These are phyloP conservation scores for Noctua janthe DNA, from an alignment of 2,888 invertebrate genomes.

Conservation along the genomic window DNA sequence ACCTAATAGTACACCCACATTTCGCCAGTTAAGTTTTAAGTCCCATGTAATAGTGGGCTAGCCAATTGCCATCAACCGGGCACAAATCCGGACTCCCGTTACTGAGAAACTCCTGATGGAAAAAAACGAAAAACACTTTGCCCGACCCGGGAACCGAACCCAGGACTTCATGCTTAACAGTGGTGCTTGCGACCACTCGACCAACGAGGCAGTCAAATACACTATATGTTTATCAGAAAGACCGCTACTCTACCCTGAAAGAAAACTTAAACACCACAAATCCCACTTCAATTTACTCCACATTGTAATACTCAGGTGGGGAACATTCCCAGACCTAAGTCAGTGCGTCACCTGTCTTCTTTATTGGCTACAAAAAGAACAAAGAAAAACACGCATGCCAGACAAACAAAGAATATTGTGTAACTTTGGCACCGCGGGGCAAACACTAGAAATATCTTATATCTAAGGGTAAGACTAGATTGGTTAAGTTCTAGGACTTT, in stretches of 20 bases:
- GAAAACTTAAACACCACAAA: not conserved
- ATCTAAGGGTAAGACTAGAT: slow-evolving; percentile 35
- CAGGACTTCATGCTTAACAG: too few species aligned
- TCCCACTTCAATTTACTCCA: not conserved
- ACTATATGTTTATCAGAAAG: not conserved
- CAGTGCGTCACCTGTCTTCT: slow-evolving; percentile 27
- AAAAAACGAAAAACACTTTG: too few species aligned
- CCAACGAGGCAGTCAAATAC: too few species aligned
- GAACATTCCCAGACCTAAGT: slow-evolving; percentile 16
- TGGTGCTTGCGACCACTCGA: too few species aligned
- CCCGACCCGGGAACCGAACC: too few species aligned
- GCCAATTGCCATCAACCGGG: too few species aligned
- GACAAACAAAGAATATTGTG: slow-evolving; percentile 62
- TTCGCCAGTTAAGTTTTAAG: too few species aligned
- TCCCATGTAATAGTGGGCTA: too few species aligned
- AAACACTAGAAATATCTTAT: slow-evolving; percentile 39
- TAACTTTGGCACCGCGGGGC: slow-evolving; percentile 46
- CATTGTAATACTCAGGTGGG: not conserved
- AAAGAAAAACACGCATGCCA: slow-evolving; percentile 24
- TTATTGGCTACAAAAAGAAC: slow-evolving; percentile 43
- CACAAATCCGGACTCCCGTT: too few species aligned
- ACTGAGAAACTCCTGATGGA: too few species aligned
- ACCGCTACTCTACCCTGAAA: too few species aligned
- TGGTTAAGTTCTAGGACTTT: slow-evolving; percentile 13
- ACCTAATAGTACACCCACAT: too few species aligned